Evolutionary conservation across 2,888 invertebrate species (phyloP), one percentile per base, ranked within the genome.

Genomic region (Athalia cordata): DNA sequence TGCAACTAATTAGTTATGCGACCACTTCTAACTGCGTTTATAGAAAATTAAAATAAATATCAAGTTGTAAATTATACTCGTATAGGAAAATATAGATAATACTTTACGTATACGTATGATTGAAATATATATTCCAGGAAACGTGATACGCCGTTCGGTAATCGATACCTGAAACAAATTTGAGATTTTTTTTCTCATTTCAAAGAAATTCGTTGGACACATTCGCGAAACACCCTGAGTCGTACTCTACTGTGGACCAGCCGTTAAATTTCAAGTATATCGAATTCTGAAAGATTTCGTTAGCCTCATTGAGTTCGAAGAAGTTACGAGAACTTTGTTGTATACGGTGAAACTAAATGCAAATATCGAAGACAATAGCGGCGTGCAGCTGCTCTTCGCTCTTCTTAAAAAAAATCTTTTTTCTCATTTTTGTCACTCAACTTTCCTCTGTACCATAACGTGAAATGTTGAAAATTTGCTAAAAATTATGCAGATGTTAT

Each of bases 21-120:
- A 68, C 52, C 45, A 9, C 67, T 68, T 68, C 67, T 68, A 50
- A 70, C 70, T 70, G 70, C 57, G 59, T 15, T 72, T 59, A 47
- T 72, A 72, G 47, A 59, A 72, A 59, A 72, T 72, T 72, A 72
- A 47, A 59, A 57, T 47, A 59, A 45, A 29, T 52, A 72, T 57
- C n/a, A 47, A 72, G 45, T 72, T 47, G 59, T 72, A 72, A 72
- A 57, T 59, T 45, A 72, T 13, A 57, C n/a, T 59, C 47, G 5
- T 11, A 7, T 11, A 3, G 9, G 15, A 6, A 68, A 29, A 68
- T 9, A 70, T n/a, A 68, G 52, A 52, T 49, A 55, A 9, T 6
- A 4, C 9, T 9, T 55, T n/a, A 55, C 9, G 55, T 9, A 55
- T n/a, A 55, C 55, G 55, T 29, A 29, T 2, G 68, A 68, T 68